A percentile compares a stretch with the other conserved stretches of the same genome.
These are phyloP conservation scores for Synanthedon andrenaeformis DNA, from an alignment of 2,888 invertebrate genomes.

Conservation along the genomic window DNA sequence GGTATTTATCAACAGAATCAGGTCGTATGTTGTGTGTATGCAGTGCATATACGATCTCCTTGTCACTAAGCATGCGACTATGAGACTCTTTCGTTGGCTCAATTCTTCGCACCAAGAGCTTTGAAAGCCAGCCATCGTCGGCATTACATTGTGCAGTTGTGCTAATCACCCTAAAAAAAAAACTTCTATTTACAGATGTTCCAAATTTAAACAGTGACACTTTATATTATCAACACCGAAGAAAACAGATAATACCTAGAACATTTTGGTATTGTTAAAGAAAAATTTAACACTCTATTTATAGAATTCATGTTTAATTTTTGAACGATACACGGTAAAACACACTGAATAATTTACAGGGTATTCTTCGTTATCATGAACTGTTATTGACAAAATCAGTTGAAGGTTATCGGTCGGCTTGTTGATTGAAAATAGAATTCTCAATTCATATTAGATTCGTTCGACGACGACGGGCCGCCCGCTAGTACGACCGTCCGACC, in stretches of 20 bases:
- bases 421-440: constrained; percentile 27
- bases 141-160: constrained; percentile 44
- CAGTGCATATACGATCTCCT: constrained; percentile 94
- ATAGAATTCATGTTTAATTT: constrained; percentile 46
- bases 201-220: constrained; percentile 24
- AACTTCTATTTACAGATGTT: constrained; percentile 19
- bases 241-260: constrained; percentile 33
- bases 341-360: constrained; percentile 16
- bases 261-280: constrained; percentile 43
- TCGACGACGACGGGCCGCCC: no score
- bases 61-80: constrained; percentile 95
- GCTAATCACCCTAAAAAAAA: constrained; percentile 53
- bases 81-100: constrained; percentile 97
- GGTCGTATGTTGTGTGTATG: constrained; percentile 96
- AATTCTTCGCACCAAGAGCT: constrained; percentile 88
- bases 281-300: constrained; percentile 41
- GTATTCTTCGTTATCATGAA: constrained; percentile 48
- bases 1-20: constrained; percentile 86
- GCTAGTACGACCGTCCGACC: no score
- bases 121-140: constrained; percentile 88
- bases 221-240: constrained; percentile 8
- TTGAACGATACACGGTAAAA: constrained; percentile 8
- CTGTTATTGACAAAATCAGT: constrained; percentile 57
- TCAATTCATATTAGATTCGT: no score
- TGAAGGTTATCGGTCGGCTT: constrained; percentile 62